phyloP scores from a whole-genome alignment of 2,797 vertebrate genomes.

The Pampus argenteus region DNA sequence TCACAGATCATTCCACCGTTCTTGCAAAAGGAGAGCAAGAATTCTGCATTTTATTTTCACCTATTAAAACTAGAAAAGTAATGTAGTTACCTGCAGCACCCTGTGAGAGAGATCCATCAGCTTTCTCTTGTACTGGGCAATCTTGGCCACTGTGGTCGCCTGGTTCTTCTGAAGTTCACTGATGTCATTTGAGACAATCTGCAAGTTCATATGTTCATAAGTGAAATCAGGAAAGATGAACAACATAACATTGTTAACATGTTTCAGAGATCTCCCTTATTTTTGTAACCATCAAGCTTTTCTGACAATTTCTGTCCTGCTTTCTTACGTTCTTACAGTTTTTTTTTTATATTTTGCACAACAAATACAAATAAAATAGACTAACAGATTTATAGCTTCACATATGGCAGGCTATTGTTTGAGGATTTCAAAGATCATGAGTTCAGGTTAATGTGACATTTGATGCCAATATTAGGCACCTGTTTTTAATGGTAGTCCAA shows the following conservation, averaged over 20 bases:
- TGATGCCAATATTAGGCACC: background rate
- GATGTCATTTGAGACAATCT: conserved; percentile 98
- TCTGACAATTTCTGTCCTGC: background rate
- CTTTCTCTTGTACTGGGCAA: conserved; percentile 98
- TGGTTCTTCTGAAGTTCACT: conserved; percentile 99
- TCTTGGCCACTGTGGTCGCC: conserved; percentile 96
- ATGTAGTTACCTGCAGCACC: conserved; percentile 91
- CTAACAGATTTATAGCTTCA: background rate
- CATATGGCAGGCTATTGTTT: background rate
- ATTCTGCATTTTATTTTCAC: background rate
- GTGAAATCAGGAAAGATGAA: conserved; percentile 11
- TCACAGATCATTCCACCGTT: background rate
- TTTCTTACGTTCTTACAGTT: background rate
- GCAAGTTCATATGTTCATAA: conserved; percentile 8
- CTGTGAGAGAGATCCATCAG: conserved; percentile 98
- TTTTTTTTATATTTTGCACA: background rate
- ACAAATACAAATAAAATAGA: background rate
- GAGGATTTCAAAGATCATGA: background rate
- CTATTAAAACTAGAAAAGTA: background rate
- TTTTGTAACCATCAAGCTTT: background rate
- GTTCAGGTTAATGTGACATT: background rate
- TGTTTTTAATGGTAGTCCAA: background rate
- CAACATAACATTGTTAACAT: background rate
- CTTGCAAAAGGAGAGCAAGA: background rate
- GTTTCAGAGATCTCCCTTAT: conserved; percentile 3